Conservation (phyloP, 1,140 invertebrate genomes). For the Aphelenchoides fujianensis region DNA sequence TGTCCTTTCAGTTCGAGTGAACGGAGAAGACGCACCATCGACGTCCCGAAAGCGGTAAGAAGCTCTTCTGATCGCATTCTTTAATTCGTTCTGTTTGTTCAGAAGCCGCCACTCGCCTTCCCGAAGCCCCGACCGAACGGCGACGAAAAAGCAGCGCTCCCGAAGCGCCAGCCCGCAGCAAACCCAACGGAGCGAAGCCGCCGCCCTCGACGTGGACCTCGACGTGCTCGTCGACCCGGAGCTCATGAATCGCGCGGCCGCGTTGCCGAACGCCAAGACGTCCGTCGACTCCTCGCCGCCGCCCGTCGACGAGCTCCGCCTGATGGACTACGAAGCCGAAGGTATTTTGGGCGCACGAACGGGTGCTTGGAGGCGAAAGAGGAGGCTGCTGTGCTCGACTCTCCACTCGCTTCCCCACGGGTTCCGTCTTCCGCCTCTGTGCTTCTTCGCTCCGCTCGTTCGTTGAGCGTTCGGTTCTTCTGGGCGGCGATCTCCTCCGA, state of each 20-base stretch:
- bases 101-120: neutral
- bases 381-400: neutral
- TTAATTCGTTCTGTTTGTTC: too few relatives aligned
- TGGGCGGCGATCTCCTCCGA: neutral
- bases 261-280: neutral
- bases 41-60: neutral
- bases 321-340: neutral
- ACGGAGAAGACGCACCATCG: neutral
- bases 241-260: neutral
- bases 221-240: neutral
- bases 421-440: neutral
- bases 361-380: neutral
- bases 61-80: too few relatives aligned
- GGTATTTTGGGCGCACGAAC: constrained; percentile 9
- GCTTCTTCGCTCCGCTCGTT: neutral
- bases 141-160: neutral
- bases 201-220: neutral
- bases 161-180: neutral
- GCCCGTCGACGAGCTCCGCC: neutral
- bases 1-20: neutral
- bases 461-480: neutral
- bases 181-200: neutral
- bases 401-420: neutral
- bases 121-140: neutral
- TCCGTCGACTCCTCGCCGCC: neutral